These are phyloP conservation scores for Nudaria mundana DNA, from an alignment of 2,888 invertebrate genomes.

Conservation along the genomic window DNA sequence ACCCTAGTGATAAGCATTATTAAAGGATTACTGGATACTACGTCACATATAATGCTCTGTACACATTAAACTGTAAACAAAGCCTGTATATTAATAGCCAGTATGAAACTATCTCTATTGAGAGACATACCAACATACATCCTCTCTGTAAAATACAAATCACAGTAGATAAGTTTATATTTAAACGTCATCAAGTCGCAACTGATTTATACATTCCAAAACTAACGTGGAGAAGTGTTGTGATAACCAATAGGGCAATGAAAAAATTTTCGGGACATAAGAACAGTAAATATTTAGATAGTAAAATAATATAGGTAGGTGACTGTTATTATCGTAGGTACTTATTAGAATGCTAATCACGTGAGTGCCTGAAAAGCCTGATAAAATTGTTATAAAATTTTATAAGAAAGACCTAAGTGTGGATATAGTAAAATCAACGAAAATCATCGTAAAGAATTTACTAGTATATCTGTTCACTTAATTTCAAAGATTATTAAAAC, in stretches of 20 bases:
- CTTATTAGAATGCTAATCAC: too few relatives aligned
- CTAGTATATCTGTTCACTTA: too few relatives aligned
- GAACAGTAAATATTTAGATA: constrained; percentile 38
- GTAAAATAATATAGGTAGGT: constrained; percentile 53
- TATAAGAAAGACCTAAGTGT: too few relatives aligned
- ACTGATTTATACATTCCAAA: constrained; percentile 22
- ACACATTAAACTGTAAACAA: constrained; percentile 34
- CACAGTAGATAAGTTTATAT: too few relatives aligned
- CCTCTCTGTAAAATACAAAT: constrained; percentile 20
- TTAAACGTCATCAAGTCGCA: too few relatives aligned
- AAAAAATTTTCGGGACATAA: constrained; percentile 60
- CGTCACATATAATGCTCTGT: constrained; percentile 23
- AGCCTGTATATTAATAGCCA: constrained; percentile 38
- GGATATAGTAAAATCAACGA: too few relatives aligned
- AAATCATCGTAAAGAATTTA: too few relatives aligned
- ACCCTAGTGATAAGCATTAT: constrained; percentile 35
- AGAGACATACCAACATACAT: constrained; percentile 30
- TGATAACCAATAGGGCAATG: constrained; percentile 58
- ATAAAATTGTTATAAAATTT: too few relatives aligned
- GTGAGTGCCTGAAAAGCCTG: too few relatives aligned
- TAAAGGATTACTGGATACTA: constrained; percentile 52
- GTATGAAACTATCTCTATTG: constrained; percentile 29
- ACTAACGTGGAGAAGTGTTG: constrained; percentile 36
- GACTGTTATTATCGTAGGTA: constrained; percentile 8
- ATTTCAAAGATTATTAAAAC: too few relatives aligned